Evolutionary conservation across 1,140 invertebrate species (phyloP).

Genomic region (Hyposmocoma kahamanoa): DNA sequence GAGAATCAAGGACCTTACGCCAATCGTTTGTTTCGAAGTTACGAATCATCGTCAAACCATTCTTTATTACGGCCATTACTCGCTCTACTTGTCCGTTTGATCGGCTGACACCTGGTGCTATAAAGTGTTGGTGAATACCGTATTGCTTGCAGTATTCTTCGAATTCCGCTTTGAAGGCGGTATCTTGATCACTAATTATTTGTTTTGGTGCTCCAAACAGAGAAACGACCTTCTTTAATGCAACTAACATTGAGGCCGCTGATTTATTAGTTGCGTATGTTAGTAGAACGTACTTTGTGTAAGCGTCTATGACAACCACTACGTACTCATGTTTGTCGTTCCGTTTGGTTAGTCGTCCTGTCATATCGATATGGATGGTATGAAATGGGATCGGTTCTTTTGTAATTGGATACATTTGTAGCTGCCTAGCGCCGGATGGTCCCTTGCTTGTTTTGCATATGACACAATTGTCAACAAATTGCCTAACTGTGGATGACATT

Average conservation of each 20-base stretch:
- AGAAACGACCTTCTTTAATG: background rate
- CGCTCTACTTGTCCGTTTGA: conserved; percentile 10
- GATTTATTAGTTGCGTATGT: conserved; percentile 2
- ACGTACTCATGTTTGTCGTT: conserved; percentile 7
- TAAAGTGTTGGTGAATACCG: conserved; percentile 1
- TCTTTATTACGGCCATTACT: conserved; percentile 2
- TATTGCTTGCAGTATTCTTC: background rate
- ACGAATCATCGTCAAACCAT: background rate
- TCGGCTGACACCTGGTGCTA: conserved; percentile 3
- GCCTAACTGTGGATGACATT: conserved; percentile 2
- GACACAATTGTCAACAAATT: conserved; percentile 10
- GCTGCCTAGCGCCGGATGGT: conserved; percentile 1
- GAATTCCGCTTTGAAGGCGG: background rate
- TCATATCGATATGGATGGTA: conserved; percentile 7
- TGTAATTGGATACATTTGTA: background rate
- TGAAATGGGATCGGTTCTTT: conserved; percentile 3
- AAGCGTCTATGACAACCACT: conserved; percentile 6
- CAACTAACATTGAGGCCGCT: background rate
- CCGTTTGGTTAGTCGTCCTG: conserved; percentile 1
- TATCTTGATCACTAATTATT: conserved; percentile 1
- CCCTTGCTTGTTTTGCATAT: conserved; percentile 6
- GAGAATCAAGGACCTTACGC: background rate
- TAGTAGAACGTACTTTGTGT: conserved; percentile 1
- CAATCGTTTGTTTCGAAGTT: conserved; percentile 1
- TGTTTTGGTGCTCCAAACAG: conserved; percentile 5